Base-by-base conservation (phyloP, 92 coral and sea anemone genomes). In the Anthopleura xanthogrammica region DNA sequence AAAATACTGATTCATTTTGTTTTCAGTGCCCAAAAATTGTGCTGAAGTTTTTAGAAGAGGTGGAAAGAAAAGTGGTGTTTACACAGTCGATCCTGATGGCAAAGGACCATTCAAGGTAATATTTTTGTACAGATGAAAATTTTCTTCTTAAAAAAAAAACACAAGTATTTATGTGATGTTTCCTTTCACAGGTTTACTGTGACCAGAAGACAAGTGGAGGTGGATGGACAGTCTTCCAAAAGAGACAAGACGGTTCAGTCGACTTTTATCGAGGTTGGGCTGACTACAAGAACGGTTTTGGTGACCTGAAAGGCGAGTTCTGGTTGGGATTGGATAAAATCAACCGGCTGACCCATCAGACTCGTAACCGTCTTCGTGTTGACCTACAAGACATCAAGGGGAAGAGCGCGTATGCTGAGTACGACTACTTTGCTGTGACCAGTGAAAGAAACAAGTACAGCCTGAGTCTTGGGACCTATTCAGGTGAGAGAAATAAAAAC, bases 251-350 rank as follows among this genome's bases (percentile, higher is more conserved):
- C 36, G 36, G 36, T 29, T 29, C 36, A 29, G 36, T 29, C 36
- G 1, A 88, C 52, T 39, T 78, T 65, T 0, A 77, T 40, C 86
- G 68, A 12, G 81, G 40, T 13, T 85, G 88, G 90, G 65, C 55
- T 5, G 76, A 80, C 60, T 85, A 85, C 19, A 64, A 83, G 20
- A 76, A 77, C 36, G 93, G 93, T 52, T 90, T 90, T 54, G 93
- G 93, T 56, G 72, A 77, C 39, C 50, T 90, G 60, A 7, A 83
- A 14, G 86, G 85, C 4, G 93, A 90, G 62, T 72, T 42, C 83
- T 90, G 93, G 93, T 80, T 90, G 5, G 93, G 91, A 17, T 57
- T 90, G 48, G 91, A 90, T 22, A 87, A 88, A 72, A 85, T 90
- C 10, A 60, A 87, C 73, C 91, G 88, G 16, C 52, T 90, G 41